Evolutionary conservation across 37 sponge, comb jelly and placozoan species (phyloP).

Genomic region (Cliona cf. orientalis): DNA sequence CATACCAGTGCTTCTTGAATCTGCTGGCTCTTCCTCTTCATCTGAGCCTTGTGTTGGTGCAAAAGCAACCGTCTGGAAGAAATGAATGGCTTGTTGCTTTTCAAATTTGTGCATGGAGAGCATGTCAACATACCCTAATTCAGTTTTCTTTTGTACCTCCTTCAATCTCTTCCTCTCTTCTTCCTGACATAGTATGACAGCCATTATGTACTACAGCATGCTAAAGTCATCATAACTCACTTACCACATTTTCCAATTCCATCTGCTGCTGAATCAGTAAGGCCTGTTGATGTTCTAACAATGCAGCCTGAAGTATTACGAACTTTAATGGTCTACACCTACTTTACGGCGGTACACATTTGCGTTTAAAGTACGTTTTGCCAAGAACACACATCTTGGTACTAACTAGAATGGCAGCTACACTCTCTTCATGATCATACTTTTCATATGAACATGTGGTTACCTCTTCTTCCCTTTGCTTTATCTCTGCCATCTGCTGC

Average conservation of each 20-base stretch:
- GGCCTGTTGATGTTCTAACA: constrained; percentile 66
- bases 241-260: constrained; percentile 75
- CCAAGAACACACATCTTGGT: too few species aligned
- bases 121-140: constrained; percentile 52
- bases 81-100: background rate
- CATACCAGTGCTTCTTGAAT: constrained; percentile 93
- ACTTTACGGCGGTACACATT: background rate
- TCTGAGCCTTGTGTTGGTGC: constrained; percentile 83
- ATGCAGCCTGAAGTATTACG: constrained; percentile 45
- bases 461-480: constrained; percentile 75
- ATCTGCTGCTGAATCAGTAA: constrained; percentile 66
- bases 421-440: too few species aligned
- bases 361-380: too few species aligned
- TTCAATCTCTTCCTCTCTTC: constrained; percentile 69
- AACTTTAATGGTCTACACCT: background rate
- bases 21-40: constrained; percentile 78
- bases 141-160: constrained; percentile 47
- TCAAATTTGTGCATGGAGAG: background rate
- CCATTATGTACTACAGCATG: background rate
- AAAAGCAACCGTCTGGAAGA: constrained; percentile 64
- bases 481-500: constrained; percentile 80
- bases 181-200: constrained; percentile 55
- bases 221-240: constrained; percentile 16
- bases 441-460: too few species aligned
- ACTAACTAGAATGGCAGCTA: too few species aligned